phyloP scores from a whole-genome alignment of 2,888 invertebrate species.

The Drosophila mimetica region DNA sequence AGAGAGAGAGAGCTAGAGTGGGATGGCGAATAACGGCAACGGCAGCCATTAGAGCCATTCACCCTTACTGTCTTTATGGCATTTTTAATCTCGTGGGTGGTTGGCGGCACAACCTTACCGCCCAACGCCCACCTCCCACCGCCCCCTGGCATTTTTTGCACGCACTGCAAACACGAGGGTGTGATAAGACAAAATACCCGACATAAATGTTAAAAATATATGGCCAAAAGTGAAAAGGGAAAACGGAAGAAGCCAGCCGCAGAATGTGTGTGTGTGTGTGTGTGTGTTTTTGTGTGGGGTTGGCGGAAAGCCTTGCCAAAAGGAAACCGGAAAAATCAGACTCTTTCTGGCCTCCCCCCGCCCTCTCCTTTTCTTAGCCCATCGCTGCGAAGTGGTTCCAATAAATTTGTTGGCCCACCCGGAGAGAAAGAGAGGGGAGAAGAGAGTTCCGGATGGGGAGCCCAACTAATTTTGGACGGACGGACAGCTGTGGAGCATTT shows the following conservation, averaged over 20 bases:
- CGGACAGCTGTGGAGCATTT: conserved; percentile 72
- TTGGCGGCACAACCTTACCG: conserved; percentile 50
- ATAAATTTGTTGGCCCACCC: conserved; percentile 65
- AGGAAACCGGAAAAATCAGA: conserved; percentile 54
- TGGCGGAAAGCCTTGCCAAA: conserved; percentile 22
- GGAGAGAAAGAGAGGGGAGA: conserved; percentile 1
- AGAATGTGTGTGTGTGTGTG: conserved; percentile 17
- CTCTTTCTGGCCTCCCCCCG: conserved; percentile 2
- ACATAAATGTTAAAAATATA: conserved; percentile 83
- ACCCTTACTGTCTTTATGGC: conserved; percentile 83
- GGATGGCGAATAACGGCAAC: conserved; percentile 56
- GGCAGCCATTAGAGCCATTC: conserved; percentile 80
- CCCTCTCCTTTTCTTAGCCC: background rate
- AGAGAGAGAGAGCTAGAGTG: conserved; percentile 23
- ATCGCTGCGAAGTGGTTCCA: conserved; percentile 56
- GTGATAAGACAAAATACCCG: conserved; percentile 83
- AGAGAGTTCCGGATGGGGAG: conserved; percentile 19
- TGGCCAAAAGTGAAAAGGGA: conserved; percentile 73
- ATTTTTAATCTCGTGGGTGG: conserved; percentile 83
- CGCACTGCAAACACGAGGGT: conserved; percentile 79
- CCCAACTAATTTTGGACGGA: conserved; percentile 63
- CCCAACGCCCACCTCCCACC: conserved; percentile 22
- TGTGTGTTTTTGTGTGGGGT: conserved; percentile 5
- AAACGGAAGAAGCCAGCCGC: conserved; percentile 55
- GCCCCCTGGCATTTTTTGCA: conserved; percentile 67